Conservation (phyloP, 2,888 invertebrate species). For the Nemoura dubitans region DNA sequence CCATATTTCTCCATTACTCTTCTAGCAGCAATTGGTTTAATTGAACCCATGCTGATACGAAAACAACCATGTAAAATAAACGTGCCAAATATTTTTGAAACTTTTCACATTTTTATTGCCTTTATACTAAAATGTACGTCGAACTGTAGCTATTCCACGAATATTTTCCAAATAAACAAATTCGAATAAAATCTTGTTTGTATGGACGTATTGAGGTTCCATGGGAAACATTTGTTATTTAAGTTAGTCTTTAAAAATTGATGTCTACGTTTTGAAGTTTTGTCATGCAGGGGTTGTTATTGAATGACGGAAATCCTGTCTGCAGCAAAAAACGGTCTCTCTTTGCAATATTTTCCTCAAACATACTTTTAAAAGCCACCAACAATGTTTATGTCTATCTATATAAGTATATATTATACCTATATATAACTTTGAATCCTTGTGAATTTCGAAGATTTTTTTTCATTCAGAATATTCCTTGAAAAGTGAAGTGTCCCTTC, state of each 20-base stretch:
- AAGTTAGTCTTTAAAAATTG: background rate
- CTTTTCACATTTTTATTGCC: background rate
- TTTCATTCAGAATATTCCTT: background rate
- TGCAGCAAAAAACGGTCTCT: background rate
- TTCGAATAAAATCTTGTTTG: background rate
- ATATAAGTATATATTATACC: no score
- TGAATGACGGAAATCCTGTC: constrained; percentile 33
- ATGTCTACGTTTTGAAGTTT: background rate
- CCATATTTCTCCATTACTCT: background rate
- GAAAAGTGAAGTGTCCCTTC: background rate
- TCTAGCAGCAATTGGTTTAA: background rate
- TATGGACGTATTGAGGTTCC: background rate
- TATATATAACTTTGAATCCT: background rate
- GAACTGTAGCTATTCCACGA: background rate
- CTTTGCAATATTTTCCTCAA: background rate
- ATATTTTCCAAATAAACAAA: background rate
- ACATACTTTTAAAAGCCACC: constrained; percentile 7
- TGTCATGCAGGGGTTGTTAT: constrained; percentile 16
- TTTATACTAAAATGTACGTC: background rate
- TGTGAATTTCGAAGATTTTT: background rate
- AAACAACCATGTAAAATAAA: background rate
- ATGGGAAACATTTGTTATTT: background rate
- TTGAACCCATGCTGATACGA: background rate
- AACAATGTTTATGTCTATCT: background rate
- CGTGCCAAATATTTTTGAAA: background rate